Evolutionary conservation across 35 echinoderm and acorn worm species (phyloP).

Genomic region (Amphiura filiformis): DNA sequence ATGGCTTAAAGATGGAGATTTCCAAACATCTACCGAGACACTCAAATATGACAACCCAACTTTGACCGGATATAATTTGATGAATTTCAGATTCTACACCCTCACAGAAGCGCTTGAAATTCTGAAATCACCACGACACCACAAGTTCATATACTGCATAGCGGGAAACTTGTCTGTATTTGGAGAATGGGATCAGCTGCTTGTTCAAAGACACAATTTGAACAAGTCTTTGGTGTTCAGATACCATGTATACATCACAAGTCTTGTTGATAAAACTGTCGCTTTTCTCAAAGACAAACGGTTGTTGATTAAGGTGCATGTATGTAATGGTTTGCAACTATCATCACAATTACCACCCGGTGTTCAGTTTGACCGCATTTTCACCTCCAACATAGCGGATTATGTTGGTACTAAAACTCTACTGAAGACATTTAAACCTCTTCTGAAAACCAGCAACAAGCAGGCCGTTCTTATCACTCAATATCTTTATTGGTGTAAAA

Average conservation of each 20-base stretch:
- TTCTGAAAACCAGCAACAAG: neutral
- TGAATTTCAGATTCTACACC: neutral
- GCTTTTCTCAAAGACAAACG: neutral
- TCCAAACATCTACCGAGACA: neutral
- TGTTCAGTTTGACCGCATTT: constrained; percentile 11
- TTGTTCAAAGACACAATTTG: neutral
- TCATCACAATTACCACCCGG: neutral
- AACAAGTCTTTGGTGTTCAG: neutral
- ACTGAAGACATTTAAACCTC: neutral
- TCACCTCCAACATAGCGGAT: constrained; percentile 22
- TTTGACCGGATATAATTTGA: constrained; percentile 27
- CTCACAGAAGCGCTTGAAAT: neutral
- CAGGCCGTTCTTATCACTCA: neutral
- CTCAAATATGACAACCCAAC: constrained; percentile 43
- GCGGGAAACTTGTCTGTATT: neutral
- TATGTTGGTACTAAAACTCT: neutral
- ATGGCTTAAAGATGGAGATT: constrained; percentile 18
- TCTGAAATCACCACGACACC: neutral
- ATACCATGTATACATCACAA: neutral
- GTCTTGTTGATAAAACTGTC: neutral
- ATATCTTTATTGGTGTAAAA: neutral
- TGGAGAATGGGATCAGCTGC: constrained; percentile 22
- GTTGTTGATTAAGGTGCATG: neutral
- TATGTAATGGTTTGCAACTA: neutral
- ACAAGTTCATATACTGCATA: constrained; percentile 1